Base-by-base conservation (phyloP, 2,113 vertebrate genomes). In the Triplophysa siluroides region DNA sequence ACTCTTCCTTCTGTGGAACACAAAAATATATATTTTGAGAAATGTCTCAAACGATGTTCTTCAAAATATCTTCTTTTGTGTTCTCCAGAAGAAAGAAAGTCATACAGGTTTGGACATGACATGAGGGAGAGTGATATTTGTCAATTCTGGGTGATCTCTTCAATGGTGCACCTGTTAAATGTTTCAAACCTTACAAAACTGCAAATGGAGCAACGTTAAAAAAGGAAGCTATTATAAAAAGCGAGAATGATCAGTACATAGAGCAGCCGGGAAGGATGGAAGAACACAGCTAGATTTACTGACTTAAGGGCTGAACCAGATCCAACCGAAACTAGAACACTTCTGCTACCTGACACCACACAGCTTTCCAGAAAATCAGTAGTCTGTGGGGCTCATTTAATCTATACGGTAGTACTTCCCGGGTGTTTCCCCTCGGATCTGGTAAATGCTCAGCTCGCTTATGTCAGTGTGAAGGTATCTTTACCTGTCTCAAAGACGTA, bases 401-500 rank as follows among this genome's bases (percentile, higher is more conserved):
- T 69, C 13, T 56, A 16, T 10, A 60, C 43, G 56, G 52, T 24
- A 64, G 21, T 64, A 13, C 41, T 16, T 29, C 33, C 9, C 63
- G 78, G 78, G 68, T 71, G 78, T 79, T 41, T 62, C 72, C 19
- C 43, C 21, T 73, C 26, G 72, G 14, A 19, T 23, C 47, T 13
- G 47, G 11, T 13, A 13, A 50, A 14, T 2, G 47, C 47, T 47
- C 45, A 47, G 11, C 13, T 47, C 45, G 14, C 45, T 50, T 50
- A 14, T 56, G 63, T 23, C 14, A 66, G 62, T 7, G 26, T 41
- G 33, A 58, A 3, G 62, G 21, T 4, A 5, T 1, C 79, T 21
- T 87, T 81, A 93, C 92, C 88, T 86, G 92, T 93, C 45, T 91
- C 76, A 6, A 93, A 92, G 12, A 5, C 0, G 41, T 71, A 19